These are phyloP conservation scores for Eulimnadia texana DNA, from an alignment of 1,140 invertebrate genomes.

Conservation along the genomic window DNA sequence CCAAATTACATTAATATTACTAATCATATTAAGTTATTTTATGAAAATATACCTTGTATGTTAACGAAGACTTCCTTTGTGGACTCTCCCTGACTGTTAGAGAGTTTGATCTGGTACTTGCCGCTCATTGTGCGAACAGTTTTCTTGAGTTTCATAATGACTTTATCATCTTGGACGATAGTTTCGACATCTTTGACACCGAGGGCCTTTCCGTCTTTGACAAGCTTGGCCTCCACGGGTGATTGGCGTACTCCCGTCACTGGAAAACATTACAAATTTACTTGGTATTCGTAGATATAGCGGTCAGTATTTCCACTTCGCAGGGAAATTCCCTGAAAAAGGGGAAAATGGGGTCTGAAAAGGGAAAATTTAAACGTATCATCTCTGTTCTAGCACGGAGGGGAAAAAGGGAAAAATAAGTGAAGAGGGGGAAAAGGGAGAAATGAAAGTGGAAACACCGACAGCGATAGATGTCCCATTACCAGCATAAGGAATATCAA, in stretches of 20 bases:
- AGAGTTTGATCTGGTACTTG: slow-evolving; percentile 69
- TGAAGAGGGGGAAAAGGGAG: too few relatives aligned
- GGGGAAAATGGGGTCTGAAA: too few relatives aligned
- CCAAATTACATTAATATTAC: background rate
- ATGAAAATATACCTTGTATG: slow-evolving; percentile 60
- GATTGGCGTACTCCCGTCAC: slow-evolving; percentile 73
- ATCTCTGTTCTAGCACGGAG: too few relatives aligned
- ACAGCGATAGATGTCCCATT: slow-evolving; percentile 20
- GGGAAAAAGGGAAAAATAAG: too few relatives aligned
- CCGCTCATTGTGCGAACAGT: slow-evolving; percentile 63
- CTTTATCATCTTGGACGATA: slow-evolving; percentile 73
- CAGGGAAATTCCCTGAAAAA: too few relatives aligned
- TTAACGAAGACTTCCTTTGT: slow-evolving; percentile 64
- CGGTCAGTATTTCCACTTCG: too few relatives aligned
- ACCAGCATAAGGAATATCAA: slow-evolving; percentile 87
- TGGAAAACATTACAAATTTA: slow-evolving; percentile 27
- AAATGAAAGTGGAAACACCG: too few relatives aligned
- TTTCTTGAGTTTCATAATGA: slow-evolving; percentile 80
- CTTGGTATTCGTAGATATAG: background rate
- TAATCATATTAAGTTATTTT: too few relatives aligned
- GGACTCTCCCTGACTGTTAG: slow-evolving; percentile 75
- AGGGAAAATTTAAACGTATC: too few relatives aligned
- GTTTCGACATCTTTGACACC: slow-evolving; percentile 76
- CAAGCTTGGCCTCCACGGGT: slow-evolving; percentile 69
- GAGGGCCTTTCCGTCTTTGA: slow-evolving; percentile 74